Base-by-base conservation (phyloP, 2,888 invertebrate species). In the Eurois occulta region DNA sequence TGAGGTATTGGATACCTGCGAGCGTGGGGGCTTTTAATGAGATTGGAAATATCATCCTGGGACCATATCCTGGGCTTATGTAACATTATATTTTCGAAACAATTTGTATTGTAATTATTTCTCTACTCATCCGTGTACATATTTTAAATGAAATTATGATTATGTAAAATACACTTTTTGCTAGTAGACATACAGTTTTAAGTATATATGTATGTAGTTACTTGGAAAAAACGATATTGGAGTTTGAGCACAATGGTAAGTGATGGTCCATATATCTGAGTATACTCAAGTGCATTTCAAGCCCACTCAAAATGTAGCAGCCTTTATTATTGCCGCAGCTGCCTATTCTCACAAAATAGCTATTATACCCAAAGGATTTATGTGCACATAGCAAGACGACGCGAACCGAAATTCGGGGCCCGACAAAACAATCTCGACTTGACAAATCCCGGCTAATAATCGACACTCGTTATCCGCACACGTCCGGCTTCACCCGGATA, bases 361-460 rank as follows among this genome's bases (percentile, higher is more conserved):
- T 24, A 21, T 82, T 24, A 21, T 82, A 78, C 66, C 69, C 67
- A 58, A 78, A 78, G 76, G 77, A 85, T 87, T 87, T 85, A 87
- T 87, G 62, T 75, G 74, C 77, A 72, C 75, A 68, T 72, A 77
- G 66, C 41, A 68, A 83, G 55, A 80, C 48, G 55, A 83, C 35
- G 76, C 52, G 67, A 70, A 74, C 64, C 67, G 81, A 83, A 84
- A 81, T 89, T 80, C 68, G 72, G 78, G 77, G 32, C 78, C 83
- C 84, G 83, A 85, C 89, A 87, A 89, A 85, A 88, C 87, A 90
- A 89, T 86, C 86, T 86, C 85, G 76, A 75, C 84, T 88, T 90
- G 90, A 90, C 90, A 90, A 90, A 90, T 90, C 90, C 84, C 58
- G 73, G 86, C 88, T 90, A 90, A 90, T 90, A 90, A 90, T 90